Base-by-base conservation (phyloP, 2,797 vertebrate genomes). In the Enteromius mattozi region DNA sequence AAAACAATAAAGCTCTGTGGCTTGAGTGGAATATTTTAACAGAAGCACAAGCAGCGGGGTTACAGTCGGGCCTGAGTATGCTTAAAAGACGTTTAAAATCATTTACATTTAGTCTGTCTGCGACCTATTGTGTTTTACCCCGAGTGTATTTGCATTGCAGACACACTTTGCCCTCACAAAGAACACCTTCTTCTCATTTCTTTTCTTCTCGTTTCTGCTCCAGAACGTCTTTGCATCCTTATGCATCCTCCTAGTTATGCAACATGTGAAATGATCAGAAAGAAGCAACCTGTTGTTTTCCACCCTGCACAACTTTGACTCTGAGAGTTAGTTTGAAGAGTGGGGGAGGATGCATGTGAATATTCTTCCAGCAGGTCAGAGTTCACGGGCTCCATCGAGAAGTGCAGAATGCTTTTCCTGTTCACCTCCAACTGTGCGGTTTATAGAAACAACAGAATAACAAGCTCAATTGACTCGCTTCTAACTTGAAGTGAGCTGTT, bases 321-420 rank as follows among this genome's bases (percentile, higher is more conserved):
- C 71, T 51, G 54, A 66, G 70, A 69, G 80, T 59, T 70, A 76
- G 87, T 84, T 63, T 85, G 78, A 78, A 84, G 63, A 85, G 83
- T 84, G 87, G 85, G 85, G 86, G 88, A 84, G 70, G 78, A 74
- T 42, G 81, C 85, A 72, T 88, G 87, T 84, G 83, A 88, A 88
- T 88, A 70, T 86, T 83, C 88, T 68, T 76, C 87, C 69, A 85
- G 72, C 68, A 19, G 88, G 88, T 88, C 88, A 89, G 70, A 87
- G 88, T 88, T 89, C 88, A 87, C 74, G 5, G 75, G 85, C 87
- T 88, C 78, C 83, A 66, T 76, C 45, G 51, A 70, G 77, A 83
- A 83, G 74, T 81, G 80, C 78, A 77, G 81, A 81, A 87, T 84
- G 83, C 76, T 88, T 88, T 88, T 86, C 78, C 85, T 83, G 85